These are phyloP conservation scores for Trachurus trachurus DNA, from an alignment of 2,797 vertebrate species.

Conservation along the genomic window DNA sequence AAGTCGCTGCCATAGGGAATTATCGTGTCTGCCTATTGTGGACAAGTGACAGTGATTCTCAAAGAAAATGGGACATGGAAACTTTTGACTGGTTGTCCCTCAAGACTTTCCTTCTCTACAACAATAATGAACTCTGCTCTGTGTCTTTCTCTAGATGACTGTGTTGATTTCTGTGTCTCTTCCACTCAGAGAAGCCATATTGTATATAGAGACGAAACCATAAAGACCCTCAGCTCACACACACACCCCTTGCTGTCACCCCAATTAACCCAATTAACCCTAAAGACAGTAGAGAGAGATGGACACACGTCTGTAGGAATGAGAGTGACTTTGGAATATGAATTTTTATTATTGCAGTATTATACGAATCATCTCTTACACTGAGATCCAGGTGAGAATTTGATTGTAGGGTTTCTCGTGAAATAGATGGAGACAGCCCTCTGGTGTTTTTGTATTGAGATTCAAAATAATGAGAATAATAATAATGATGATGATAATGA, in stretches of 20 bases:
- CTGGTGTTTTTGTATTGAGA: slow-evolving; percentile 77
- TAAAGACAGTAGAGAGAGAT: slow-evolving; percentile 56
- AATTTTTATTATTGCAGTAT: slow-evolving; percentile 81
- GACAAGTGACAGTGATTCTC: slow-evolving; percentile 74
- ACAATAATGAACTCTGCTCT: slow-evolving; percentile 76
- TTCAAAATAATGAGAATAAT: slow-evolving; percentile 60
- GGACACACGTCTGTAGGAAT: slow-evolving; percentile 59
- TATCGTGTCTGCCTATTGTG: slow-evolving; percentile 49
- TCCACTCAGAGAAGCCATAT: slow-evolving; percentile 90
- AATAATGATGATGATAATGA: slow-evolving; percentile 27
- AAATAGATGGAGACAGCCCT: slow-evolving; percentile 61
- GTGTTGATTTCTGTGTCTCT: slow-evolving; percentile 84
- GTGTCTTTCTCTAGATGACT: slow-evolving; percentile 75
- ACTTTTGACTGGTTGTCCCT: slow-evolving; percentile 75
- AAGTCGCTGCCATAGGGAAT: slow-evolving; percentile 68
- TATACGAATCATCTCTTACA: slow-evolving; percentile 63
- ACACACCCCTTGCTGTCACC: slow-evolving; percentile 53
- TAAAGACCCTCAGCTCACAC: slow-evolving; percentile 80
- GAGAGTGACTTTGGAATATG: slow-evolving; percentile 71
- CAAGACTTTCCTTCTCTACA: slow-evolving; percentile 56
- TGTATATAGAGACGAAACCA: slow-evolving; percentile 86
- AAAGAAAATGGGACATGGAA: slow-evolving; percentile 64
- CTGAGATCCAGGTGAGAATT: slow-evolving; percentile 60
- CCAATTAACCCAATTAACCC: slow-evolving; percentile 73
- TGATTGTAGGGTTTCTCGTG: slow-evolving; percentile 54